Base-by-base conservation (phyloP, 1,140 invertebrate species). In the Ladona fulva region DNA sequence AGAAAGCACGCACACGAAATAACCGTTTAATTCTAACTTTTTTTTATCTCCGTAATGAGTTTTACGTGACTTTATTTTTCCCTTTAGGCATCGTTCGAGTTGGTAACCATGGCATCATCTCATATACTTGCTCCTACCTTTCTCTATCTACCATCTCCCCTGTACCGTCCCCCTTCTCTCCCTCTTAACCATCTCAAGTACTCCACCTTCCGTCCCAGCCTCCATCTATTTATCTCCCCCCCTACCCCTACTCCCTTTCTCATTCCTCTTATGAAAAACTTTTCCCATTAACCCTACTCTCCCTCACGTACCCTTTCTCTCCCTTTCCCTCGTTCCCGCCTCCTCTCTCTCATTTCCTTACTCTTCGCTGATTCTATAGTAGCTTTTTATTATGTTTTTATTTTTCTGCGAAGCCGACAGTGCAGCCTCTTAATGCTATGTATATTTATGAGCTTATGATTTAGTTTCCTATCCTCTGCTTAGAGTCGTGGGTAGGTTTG, bases 271-370 rank as follows among this genome's bases (percentile, higher is more conserved):
- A 19, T 12, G 52, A 66, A 66, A 66, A 66, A 66, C 52, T 66
- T 66, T 66, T 66, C 52, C 52, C 52, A 66, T 66, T 66, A 66
- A 66, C 52, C 52, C 44, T 52, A 52, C n/a, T n/a, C n/a, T n/a
- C n/a, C 52, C 52, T 16, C n/a, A 66, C 14, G n/a, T 12, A 5
- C 52, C n/a, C n/a, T 66, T 11, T 19, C 10, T 19, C 44, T 19
- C 10, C 44, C 44, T 52, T 52, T 52, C 44, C 19, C 44, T 66
- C 52, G 14, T 12, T 66, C 3, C n/a, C 52, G 14, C 52, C 52
- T 52, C 19, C 44, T 52, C 19, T 52, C 44, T 11, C 52, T 66
- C n/a, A 22, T 66, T 16, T 66, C 52, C 52, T 3, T 66, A 66
- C 52, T 66, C 52, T 22, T 66, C 52, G 16, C 52, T 37, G 29